A percentile compares a stretch with the other conserved stretches of the same genome.
Evolutionary conservation across 2,113 vertebrate species (phyloP).

Genomic region (Phylloscopus trochiloides): DNA sequence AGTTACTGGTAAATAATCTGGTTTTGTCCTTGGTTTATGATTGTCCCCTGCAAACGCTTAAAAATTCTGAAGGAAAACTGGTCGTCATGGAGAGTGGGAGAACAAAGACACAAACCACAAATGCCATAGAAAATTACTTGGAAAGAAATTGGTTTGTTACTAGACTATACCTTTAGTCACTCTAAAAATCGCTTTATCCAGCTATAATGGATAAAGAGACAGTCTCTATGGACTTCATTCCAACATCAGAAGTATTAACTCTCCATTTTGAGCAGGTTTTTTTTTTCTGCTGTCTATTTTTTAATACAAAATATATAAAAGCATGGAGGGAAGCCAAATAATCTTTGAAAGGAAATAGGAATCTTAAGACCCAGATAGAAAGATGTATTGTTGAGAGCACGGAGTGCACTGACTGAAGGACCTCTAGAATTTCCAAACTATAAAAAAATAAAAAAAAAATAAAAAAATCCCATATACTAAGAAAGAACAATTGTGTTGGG

Average conservation of each 20-base stretch:
- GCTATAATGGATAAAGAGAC: neutral
- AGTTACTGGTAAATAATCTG: conserved; percentile 53
- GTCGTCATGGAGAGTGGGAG: neutral
- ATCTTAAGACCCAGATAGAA: neutral
- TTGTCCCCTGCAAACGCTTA: conserved; percentile 20
- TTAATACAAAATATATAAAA: neutral
- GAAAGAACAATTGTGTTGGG: neutral
- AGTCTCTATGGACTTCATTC: neutral
- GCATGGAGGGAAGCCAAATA: neutral
- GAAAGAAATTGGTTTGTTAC: conserved; percentile 33
- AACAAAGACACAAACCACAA: conserved; percentile 50
- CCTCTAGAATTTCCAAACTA: neutral
- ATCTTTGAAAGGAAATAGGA: neutral
- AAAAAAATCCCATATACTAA: neutral
- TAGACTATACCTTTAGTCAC: conserved; percentile 23
- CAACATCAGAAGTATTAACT: neutral
- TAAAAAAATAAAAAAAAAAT: neutral
- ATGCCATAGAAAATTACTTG: conserved; percentile 20
- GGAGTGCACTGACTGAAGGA: neutral
- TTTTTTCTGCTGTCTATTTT: neutral
- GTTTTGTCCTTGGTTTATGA: conserved; percentile 18
- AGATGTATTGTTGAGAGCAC: neutral
- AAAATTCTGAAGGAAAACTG: conserved; percentile 30
- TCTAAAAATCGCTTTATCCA: conserved; percentile 20
- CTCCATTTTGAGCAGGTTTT: neutral